Conservation (phyloP, 2,888 invertebrate species). For the Himalopsyche kuldschensis region DNA sequence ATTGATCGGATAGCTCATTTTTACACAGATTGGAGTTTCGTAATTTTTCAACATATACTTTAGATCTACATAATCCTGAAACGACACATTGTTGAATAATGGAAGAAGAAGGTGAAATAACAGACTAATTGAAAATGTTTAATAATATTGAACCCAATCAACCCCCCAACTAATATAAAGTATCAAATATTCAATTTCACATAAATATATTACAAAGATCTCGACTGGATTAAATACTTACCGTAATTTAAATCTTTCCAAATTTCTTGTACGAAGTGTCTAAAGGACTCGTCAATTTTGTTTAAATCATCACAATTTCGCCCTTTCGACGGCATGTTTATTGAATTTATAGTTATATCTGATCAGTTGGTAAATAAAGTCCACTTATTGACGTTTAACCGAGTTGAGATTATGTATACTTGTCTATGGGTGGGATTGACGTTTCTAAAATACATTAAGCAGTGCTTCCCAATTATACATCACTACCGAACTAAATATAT, state of each 20-base stretch:
- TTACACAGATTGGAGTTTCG: slow-evolving; percentile 47
- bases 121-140: no score
- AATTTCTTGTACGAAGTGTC: slow-evolving; percentile 53
- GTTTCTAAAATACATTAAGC: no score
- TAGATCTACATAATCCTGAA: slow-evolving; percentile 54
- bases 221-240: slow-evolving; percentile 40
- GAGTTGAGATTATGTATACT: no score
- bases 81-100: neutral
- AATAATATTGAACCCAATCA: no score
- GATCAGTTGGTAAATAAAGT: neutral
- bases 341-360: neutral
- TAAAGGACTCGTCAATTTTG: slow-evolving; percentile 52
- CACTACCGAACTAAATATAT: no score
- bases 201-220: neutral
- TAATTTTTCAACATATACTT: slow-evolving; percentile 54
- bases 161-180: neutral
- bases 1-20: slow-evolving; percentile 54
- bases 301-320: slow-evolving; percentile 45
- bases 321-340: slow-evolving; percentile 31
- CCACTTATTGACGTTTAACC: neutral
- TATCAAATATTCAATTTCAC: neutral
- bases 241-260: slow-evolving; percentile 55
- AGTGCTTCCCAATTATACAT: no score
- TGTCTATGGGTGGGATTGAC: no score
- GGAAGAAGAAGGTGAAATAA: neutral